phyloP scores from a whole-genome alignment of 2,113 vertebrate species.

The Atrichornis clamosus region DNA sequence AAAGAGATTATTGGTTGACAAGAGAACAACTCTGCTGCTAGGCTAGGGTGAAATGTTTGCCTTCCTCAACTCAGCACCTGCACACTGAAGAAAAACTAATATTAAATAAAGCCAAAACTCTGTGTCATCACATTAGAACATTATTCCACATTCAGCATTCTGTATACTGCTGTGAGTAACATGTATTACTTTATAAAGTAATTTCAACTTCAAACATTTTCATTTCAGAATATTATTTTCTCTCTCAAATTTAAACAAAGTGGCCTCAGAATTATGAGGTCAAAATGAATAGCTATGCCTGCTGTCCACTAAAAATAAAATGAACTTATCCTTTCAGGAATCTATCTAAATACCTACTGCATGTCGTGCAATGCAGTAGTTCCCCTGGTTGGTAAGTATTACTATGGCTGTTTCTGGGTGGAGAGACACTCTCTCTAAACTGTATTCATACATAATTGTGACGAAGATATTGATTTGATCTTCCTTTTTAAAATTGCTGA shows the following conservation, averaged over 20 bases:
- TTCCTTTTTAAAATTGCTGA: neutral
- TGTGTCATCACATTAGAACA: neutral
- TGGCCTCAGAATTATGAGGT: neutral
- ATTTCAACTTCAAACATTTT: neutral
- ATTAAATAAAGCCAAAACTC: neutral
- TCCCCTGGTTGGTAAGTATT: neutral
- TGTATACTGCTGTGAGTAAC: neutral
- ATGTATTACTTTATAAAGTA: neutral
- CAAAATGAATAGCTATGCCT: neutral
- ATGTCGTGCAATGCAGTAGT: neutral
- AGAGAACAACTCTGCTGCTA: neutral
- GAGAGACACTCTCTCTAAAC: neutral
- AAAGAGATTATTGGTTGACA: neutral
- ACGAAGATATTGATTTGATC: neutral
- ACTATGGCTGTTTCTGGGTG: neutral
- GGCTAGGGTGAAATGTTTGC: neutral
- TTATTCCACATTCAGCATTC: neutral
- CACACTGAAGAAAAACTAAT: neutral
- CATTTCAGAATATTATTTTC: neutral
- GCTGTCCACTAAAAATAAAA: neutral
- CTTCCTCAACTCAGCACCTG: neutral
- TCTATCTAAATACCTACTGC: neutral
- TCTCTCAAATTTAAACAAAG: neutral
- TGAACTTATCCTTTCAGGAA: neutral
- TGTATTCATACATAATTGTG: neutral